Conservation (phyloP, 2,113 vertebrate species). For the Semicossyphus pulcher region DNA sequence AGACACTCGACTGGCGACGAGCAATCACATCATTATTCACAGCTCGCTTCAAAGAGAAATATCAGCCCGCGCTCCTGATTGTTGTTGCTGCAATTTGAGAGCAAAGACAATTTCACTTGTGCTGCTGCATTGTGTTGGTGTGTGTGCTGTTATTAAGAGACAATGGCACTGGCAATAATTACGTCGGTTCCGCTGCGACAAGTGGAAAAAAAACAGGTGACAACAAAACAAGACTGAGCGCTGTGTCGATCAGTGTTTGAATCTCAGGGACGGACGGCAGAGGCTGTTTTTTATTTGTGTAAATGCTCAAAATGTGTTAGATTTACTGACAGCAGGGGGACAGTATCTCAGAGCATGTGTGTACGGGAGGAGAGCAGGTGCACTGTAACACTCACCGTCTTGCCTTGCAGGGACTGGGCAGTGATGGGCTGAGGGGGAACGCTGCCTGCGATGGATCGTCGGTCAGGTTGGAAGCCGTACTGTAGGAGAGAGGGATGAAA, state of each 20-base stretch:
- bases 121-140: neutral
- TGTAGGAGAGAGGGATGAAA: slow-evolving; percentile 57
- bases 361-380: neutral
- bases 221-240: neutral
- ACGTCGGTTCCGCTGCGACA: neutral
- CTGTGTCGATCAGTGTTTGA: neutral
- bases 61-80: slow-evolving; percentile 3
- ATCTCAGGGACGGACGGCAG: neutral
- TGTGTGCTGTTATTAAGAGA: neutral
- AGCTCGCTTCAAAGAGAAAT: neutral
- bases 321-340: neutral
- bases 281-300: neutral
- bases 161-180: slow-evolving; percentile 19
- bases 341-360: neutral
- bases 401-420: slow-evolving; percentile 92
- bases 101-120: slow-evolving; percentile 2
- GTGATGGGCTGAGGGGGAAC: slow-evolving; percentile 87
- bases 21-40: neutral
- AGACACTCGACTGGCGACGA: neutral
- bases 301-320: neutral
- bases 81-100: slow-evolving; percentile 7
- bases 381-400: slow-evolving; percentile 88
- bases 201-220: neutral
- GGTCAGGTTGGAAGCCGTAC: slow-evolving; percentile 88
- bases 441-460: slow-evolving; percentile 86